Conservation (phyloP, 2,113 vertebrate species). For the Tragelaphus buxtoni region DNA sequence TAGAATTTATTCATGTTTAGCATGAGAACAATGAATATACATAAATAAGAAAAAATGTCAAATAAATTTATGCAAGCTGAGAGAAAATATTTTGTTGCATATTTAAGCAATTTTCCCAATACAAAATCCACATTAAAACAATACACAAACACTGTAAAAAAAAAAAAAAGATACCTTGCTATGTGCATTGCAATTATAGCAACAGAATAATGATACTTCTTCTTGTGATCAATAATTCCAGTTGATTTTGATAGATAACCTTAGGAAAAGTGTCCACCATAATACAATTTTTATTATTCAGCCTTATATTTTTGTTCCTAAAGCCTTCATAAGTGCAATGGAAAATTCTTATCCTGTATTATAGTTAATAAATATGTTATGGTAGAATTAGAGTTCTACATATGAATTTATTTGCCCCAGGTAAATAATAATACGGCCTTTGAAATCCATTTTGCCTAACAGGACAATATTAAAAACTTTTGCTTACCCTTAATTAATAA, state of each 20-base stretch:
- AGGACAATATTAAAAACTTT: constrained; percentile 41
- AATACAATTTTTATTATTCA: constrained; percentile 5
- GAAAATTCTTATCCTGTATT: neutral
- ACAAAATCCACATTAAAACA: neutral
- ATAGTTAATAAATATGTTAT: neutral
- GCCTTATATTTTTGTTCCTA: constrained; percentile 14
- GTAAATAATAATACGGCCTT: constrained; percentile 42
- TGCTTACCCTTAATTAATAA: constrained; percentile 44
- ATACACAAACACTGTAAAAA: neutral
- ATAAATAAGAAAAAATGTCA: neutral
- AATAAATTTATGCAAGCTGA: neutral
- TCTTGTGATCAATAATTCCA: constrained; percentile 26
- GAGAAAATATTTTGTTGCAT: neutral
- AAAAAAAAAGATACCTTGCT: neutral
- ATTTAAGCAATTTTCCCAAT: neutral
- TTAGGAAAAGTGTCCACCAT: neutral
- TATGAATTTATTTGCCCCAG: constrained; percentile 17
- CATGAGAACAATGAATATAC: neutral
- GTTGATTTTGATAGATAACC: constrained; percentile 6
- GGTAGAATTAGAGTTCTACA: neutral
- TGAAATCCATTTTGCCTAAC: constrained; percentile 59
- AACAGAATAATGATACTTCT: neutral
- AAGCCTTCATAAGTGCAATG: neutral
- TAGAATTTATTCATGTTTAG: neutral
- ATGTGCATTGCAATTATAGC: neutral